Conservation (phyloP, 2,113 vertebrate species). For the Psammodynastes pulverulentus region DNA sequence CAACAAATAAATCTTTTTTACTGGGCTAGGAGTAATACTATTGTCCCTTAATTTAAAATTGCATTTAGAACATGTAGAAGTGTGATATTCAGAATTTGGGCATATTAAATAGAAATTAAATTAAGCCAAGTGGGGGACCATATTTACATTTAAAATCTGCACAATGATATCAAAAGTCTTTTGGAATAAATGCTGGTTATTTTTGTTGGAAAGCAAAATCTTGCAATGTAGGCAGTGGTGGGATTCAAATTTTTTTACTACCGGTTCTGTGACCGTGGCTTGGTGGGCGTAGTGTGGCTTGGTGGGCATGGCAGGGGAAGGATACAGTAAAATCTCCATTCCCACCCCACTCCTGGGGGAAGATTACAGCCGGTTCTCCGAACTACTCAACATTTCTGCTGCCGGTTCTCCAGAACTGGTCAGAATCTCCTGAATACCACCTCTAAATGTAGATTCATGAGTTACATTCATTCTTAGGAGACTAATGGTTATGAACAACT, state of each 20-base stretch:
- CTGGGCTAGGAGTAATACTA: background rate
- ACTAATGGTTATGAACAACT: background rate
- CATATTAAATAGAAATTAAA: conserved; percentile 2
- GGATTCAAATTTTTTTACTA: no score
- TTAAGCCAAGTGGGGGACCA: background rate
- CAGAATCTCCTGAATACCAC: no score
- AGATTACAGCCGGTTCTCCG: no score
- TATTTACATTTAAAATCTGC: background rate
- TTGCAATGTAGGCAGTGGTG: no score
- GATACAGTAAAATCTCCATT: no score
- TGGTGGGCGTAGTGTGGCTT: no score
- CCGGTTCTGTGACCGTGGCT: no score
- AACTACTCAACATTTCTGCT: no score
- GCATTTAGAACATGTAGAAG: background rate
- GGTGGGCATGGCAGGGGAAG: no score
- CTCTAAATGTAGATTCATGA: background rate
- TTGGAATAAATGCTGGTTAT: background rate
- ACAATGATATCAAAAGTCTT: background rate
- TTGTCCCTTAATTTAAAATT: background rate
- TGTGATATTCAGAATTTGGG: background rate
- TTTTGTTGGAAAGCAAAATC: background rate
- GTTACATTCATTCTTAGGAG: background rate
- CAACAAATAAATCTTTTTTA: background rate
- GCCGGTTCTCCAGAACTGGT: no score
- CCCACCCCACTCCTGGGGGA: no score